Conservation (phyloP, 2,113 vertebrate species). For the Sturnus vulgaris region DNA sequence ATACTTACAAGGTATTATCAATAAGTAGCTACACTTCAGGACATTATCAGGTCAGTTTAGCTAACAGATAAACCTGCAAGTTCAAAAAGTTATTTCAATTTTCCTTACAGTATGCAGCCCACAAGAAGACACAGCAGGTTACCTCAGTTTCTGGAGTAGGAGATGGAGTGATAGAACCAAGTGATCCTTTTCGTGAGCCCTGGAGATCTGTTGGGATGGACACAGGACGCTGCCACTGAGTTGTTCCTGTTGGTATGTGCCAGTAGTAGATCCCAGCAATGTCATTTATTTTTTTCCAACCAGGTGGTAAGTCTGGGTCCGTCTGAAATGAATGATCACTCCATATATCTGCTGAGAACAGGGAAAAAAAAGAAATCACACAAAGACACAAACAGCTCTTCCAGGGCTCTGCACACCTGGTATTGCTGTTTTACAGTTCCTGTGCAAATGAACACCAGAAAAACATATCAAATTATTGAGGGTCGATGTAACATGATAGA, state of each 20-base stretch:
- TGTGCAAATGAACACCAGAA: neutral
- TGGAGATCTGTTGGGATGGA: conserved; percentile 72
- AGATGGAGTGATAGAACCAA: conserved; percentile 87
- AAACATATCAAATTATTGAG: neutral
- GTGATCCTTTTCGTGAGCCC: conserved; percentile 81
- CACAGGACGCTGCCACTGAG: conserved; percentile 87
- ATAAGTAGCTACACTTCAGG: neutral
- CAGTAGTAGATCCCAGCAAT: conserved; percentile 92
- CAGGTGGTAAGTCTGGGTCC: conserved; percentile 90
- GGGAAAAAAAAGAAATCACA: neutral
- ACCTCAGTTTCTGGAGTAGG: conserved; percentile 93
- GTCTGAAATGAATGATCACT: conserved; percentile 90
- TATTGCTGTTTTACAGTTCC: neutral
- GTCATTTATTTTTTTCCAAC: conserved; percentile 90
- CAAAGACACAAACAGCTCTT: neutral
- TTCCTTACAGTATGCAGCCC: neutral
- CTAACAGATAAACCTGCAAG: neutral
- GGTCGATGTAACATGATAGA: neutral
- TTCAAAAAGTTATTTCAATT: neutral
- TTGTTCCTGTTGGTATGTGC: conserved; percentile 92
- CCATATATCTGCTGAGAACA: conserved; percentile 84
- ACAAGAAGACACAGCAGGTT: conserved; percentile 43
- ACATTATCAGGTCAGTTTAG: neutral
- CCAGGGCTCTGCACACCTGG: neutral
- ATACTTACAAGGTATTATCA: neutral